Evolutionary conservation across 1,140 invertebrate genomes (phyloP).

Genomic region (Brachystomella parvula): DNA sequence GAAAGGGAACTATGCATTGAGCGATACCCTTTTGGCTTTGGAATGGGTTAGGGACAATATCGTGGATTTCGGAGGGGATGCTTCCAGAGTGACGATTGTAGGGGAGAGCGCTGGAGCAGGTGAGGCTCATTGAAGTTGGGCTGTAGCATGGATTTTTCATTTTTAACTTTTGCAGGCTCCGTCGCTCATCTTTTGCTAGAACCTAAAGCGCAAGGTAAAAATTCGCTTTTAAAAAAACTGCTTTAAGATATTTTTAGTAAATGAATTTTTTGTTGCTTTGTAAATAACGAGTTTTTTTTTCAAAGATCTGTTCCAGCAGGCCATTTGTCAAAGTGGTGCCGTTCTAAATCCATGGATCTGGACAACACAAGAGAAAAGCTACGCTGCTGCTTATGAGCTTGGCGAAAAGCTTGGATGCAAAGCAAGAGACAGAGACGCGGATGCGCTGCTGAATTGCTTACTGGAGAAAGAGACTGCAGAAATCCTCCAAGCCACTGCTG

Average conservation of each 20-base stretch:
- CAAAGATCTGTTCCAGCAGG: constrained; percentile 43
- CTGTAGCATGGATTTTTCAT: neutral
- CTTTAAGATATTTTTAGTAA: neutral
- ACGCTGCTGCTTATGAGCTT: too few relatives aligned
- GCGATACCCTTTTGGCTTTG: constrained; percentile 11
- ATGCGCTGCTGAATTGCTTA: too few relatives aligned
- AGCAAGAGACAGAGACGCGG: too few relatives aligned
- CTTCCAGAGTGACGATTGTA: constrained; percentile 2
- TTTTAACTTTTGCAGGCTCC: neutral
- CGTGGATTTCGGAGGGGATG: constrained; percentile 13
- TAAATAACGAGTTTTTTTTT: too few relatives aligned
- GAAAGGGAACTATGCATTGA: neutral
- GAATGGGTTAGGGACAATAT: constrained; percentile 20
- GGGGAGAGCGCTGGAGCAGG: constrained; percentile 12
- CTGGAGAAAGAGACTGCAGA: too few relatives aligned
- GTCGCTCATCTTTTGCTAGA: neutral
- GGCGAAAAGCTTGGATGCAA: too few relatives aligned
- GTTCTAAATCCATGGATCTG: constrained; percentile 48
- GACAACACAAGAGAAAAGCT: neutral
- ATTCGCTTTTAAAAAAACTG: neutral
- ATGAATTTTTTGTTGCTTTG: constrained; percentile 7
- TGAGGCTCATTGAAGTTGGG: neutral
- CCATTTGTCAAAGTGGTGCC: constrained; percentile 45
- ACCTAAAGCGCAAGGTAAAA: neutral
- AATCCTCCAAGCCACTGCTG: too few relatives aligned